Base-by-base conservation (phyloP, 2,888 invertebrate species). In the Plutella xylostella region DNA sequence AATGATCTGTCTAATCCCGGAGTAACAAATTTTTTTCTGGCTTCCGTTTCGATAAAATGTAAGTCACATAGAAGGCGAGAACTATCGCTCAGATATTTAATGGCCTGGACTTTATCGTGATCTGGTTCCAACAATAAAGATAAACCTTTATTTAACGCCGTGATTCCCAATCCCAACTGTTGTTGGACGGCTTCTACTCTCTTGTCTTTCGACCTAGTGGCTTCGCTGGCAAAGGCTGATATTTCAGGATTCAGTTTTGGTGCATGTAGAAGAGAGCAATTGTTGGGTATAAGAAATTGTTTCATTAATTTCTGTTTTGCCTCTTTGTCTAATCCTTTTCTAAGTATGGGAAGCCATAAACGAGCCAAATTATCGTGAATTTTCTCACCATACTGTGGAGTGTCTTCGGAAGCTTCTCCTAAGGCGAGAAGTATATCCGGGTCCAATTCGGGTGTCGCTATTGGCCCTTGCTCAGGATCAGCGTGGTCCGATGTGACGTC, bases 41-140 rank as follows among this genome's bases (percentile, higher is more conserved):
- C 44, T 21, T 47, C 20, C 0, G 54, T 51, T 0, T 28, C 3
- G 1, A 12, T 11, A 31, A 45, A 20, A 15, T 53, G 52, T 7
- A 53, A 31, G 14, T 56, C 52, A 1, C 40, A 28, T 4, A 54
- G 14, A 2, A 56, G 39, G 2, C 54, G 46, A 31, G 52, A 51
- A 2, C n/a, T n/a, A n/a, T n/a, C n/a, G n/a, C n/a, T n/a, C n/a
- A n/a, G n/a, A n/a, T n/a, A n/a, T n/a, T n/a, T 51, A 2, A 54
- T 4, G 7, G 54, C 52, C 7, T 46, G 14, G 4, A 45, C 21
- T 41, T 52, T 55, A 20, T 51, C 40, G 15, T 51, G 49, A 42
- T 51, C 45, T 7, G 14, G 12, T 7, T 12, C 42, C 2, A 53
- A 7, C 7, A 55, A n/a, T 0, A 33, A 18, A 15, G 45, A 34